Percentiles rank a stretch among this genome's conserved stretches.
Evolutionary conservation across 30 jellyfish, hydroid and myxozoan genomes (phyloP).

Genomic region (Pseudorhiza aurosa): DNA sequence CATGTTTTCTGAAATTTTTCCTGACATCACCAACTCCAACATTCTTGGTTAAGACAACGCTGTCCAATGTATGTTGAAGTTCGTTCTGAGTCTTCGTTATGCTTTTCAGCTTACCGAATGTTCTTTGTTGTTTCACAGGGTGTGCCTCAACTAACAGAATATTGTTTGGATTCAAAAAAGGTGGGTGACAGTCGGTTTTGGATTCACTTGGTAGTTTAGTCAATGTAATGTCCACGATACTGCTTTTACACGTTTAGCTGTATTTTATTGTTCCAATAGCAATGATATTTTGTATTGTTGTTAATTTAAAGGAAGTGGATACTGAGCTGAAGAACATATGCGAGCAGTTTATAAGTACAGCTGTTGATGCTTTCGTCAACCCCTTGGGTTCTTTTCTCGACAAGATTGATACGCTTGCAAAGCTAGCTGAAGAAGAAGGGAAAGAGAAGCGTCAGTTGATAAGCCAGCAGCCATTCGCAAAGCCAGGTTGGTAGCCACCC

Average conservation of each 20-base stretch:
- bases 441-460: slow-evolving; percentile 72
- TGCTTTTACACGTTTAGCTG: too few relatives aligned
- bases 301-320: slow-evolving; percentile 87
- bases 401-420: slow-evolving; percentile 77
- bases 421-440: slow-evolving; percentile 93
- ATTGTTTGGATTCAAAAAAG: slow-evolving; percentile 89
- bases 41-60: too few relatives aligned
- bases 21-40: too few relatives aligned
- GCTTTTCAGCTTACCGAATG: too few relatives aligned
- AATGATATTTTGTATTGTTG: too few relatives aligned
- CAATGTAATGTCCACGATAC: too few relatives aligned
- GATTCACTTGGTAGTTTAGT: too few relatives aligned
- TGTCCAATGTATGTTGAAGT: too few relatives aligned
- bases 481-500: slow-evolving; percentile 67
- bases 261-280: too few relatives aligned
- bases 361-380: slow-evolving; percentile 76
- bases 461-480: slow-evolving; percentile 96
- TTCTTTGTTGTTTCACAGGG: too few relatives aligned
- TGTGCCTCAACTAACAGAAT: slow-evolving; percentile 95
- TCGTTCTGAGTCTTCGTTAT: too few relatives aligned
- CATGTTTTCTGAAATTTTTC: too few relatives aligned
- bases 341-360: slow-evolving; percentile 84
- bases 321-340: slow-evolving; percentile 81
- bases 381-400: slow-evolving; percentile 78
- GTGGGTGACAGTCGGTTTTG: slow-evolving; percentile 15